Evolutionary conservation across 2,113 vertebrate species (phyloP).

Genomic region (Prionailurus viverrinus): DNA sequence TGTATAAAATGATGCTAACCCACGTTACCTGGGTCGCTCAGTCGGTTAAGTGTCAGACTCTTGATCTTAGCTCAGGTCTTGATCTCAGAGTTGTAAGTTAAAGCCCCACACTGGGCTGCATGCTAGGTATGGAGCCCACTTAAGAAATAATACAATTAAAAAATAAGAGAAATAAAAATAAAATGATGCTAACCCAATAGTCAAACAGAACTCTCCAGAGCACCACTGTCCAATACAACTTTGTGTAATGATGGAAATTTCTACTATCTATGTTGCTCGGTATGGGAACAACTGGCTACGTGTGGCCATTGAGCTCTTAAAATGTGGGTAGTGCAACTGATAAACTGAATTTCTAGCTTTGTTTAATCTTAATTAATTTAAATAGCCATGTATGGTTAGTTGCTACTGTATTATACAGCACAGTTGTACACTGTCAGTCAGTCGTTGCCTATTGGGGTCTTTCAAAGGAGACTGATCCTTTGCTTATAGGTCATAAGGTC

Average conservation of each 20-base stretch:
- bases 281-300: not conserved
- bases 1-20: not conserved
- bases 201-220: not conserved
- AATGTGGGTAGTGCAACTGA: not conserved
- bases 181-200: not conserved
- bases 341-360: conserved; percentile 3
- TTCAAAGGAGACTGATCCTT: not conserved
- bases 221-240: not conserved
- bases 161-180: not conserved
- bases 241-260: not conserved
- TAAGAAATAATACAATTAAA: too few species aligned
- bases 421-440: not conserved
- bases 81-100: too few species aligned
- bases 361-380: conserved; percentile 20
- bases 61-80: too few species aligned
- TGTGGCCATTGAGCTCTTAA: not conserved
- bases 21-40: too few species aligned
- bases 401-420: not conserved
- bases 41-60: too few species aligned
- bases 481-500: not conserved
- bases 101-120: too few species aligned
- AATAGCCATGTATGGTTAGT: not conserved
- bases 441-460: not conserved
- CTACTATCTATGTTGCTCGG: not conserved
- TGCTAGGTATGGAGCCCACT: too few species aligned